Conservation (phyloP, 2,797 vertebrate genomes). For the Hyperoplus immaculatus region DNA sequence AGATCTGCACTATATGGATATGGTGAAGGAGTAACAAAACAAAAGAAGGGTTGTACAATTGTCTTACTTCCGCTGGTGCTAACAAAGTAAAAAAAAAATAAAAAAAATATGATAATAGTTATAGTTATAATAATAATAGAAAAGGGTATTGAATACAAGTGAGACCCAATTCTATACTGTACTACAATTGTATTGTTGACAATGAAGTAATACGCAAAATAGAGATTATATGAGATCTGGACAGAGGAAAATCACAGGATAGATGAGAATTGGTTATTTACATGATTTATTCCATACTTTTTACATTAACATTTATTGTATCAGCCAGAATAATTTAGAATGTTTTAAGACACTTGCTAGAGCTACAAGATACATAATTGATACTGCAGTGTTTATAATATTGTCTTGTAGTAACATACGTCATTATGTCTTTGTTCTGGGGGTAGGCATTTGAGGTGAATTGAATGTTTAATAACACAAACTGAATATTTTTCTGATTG, state of each 20-base stretch:
- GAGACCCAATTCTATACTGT: neutral
- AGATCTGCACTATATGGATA: conserved; percentile 47
- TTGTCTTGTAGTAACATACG: no score
- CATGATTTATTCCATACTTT: conserved; percentile 26
- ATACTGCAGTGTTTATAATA: conserved; percentile 16
- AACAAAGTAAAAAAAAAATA: conserved; percentile 1
- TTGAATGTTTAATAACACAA: conserved; percentile 69
- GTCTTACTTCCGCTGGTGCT: conserved; percentile 5
- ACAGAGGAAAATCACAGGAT: neutral
- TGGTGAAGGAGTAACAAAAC: conserved; percentile 40
- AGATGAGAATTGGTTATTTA: neutral
- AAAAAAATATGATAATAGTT: neutral
- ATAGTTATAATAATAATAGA: neutral
- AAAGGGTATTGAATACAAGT: neutral
- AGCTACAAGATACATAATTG: conserved; percentile 19
- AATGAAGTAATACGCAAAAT: neutral
- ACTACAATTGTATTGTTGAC: neutral
- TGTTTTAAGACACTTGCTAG: conserved; percentile 20
- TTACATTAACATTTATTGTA: conserved; percentile 11
- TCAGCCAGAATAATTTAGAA: conserved; percentile 13
- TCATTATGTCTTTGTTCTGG: conserved; percentile 36
- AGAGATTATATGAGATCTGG: neutral
- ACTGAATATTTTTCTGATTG: conserved; percentile 68
- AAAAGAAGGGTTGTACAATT: conserved; percentile 37
- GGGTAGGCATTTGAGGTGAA: conserved; percentile 48